A percentile compares a stretch with the other conserved stretches of the same genome.
These are phyloP conservation scores for Leucania comma DNA, from an alignment of 2,888 invertebrate genomes.

Conservation along the genomic window DNA sequence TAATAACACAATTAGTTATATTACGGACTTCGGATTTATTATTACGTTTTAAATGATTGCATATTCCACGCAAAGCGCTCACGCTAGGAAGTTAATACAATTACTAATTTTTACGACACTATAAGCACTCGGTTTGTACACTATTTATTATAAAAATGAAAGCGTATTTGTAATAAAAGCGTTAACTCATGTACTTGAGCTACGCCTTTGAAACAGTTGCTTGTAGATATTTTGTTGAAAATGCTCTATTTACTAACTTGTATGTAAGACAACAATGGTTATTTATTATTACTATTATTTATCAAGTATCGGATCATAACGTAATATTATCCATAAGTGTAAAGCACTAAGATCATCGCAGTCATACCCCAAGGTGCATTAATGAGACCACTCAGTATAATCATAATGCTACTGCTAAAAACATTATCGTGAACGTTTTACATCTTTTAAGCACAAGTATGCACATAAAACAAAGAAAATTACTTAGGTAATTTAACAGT, in stretches of 20 bases:
- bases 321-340: neutral
- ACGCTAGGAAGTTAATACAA: conserved; percentile 53
- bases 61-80: conserved; percentile 50
- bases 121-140: conserved; percentile 27
- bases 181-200: neutral
- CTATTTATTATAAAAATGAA: conserved; percentile 40
- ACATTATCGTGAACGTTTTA: conserved; percentile 2
- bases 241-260: neutral
- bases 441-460: neutral
- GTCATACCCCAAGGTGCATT: conserved; percentile 21
- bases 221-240: neutral
- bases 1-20: conserved; percentile 24
- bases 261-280: neutral
- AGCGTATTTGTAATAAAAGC: conserved; percentile 12
- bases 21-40: conserved; percentile 38
- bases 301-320: neutral
- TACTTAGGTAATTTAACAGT: conserved; percentile 3
- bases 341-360: neutral
- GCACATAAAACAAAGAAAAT: neutral
- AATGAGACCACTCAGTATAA: neutral
- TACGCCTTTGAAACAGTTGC: conserved; percentile 22
- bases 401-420: neutral
- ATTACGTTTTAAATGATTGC: conserved; percentile 46
- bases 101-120: conserved; percentile 44
- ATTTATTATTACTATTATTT: too few species aligned